Percentiles rank a stretch among this genome's conserved stretches.
phyloP scores from a whole-genome alignment of 2,797 vertebrate species.

The Lophius americanus region DNA sequence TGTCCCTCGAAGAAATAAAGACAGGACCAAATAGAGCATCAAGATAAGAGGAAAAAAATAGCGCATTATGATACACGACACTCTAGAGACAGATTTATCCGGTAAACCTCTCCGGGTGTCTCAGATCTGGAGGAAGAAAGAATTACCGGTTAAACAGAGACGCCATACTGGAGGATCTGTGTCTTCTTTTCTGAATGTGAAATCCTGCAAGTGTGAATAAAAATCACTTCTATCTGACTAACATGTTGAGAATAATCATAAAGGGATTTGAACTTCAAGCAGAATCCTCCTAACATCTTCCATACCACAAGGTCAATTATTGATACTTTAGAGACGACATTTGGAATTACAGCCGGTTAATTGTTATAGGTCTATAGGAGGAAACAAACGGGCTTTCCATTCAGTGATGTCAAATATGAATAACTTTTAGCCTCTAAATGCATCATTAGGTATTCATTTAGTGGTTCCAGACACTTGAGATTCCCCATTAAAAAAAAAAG shows the following conservation, averaged over 20 bases:
- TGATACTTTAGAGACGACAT: neutral
- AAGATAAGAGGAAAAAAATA: neutral
- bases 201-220: conserved; percentile 20
- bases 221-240: conserved; percentile 30
- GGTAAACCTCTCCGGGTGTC: conserved; percentile 35
- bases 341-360: neutral
- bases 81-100: conserved; percentile 35
- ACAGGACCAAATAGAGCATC: conserved; percentile 12
- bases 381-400: neutral
- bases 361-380: conserved; percentile 11
- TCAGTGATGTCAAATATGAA: conserved; percentile 17
- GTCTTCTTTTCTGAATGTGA: conserved; percentile 3
- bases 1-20: conserved; percentile 42
- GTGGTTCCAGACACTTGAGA: neutral
- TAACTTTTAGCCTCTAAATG: conserved; percentile 25
- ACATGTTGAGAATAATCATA: conserved; percentile 15
- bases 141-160: conserved; percentile 32
- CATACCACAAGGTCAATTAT: neutral
- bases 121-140: conserved; percentile 47
- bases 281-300: neutral
- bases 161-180: conserved; percentile 32
- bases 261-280: neutral
- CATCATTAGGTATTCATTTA: conserved; percentile 9
- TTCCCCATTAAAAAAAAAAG: neutral
- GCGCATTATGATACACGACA: conserved; percentile 20